Conservation (phyloP, 2,888 invertebrate genomes). For the Zhuqinia jingwanae region DNA sequence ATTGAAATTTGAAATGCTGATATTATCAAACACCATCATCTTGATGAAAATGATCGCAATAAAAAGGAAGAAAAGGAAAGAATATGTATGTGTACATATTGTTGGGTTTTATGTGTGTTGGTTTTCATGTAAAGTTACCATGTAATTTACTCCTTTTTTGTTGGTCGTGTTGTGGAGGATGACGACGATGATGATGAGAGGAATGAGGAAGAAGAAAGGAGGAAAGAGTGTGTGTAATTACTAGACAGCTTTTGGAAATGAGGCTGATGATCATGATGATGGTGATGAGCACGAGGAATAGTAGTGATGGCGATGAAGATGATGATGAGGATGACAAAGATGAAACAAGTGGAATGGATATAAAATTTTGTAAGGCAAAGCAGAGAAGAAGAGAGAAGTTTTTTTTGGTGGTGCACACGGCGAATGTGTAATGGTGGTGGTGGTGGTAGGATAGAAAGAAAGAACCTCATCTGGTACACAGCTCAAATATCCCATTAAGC, state of each 20-base stretch:
- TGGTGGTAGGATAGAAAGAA: neutral
- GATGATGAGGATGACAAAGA: conserved; percentile 26
- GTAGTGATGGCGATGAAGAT: neutral
- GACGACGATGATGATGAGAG: neutral
- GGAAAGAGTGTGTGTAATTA: conserved; percentile 58
- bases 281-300: conserved; percentile 44
- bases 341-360: conserved; percentile 56
- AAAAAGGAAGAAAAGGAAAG: conserved; percentile 53
- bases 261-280: conserved; percentile 15
- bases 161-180: neutral
- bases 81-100: conserved; percentile 30
- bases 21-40: neutral
- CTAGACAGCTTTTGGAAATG: conserved; percentile 23
- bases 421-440: no score
- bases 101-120: no score
- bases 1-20: neutral
- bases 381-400: neutral
- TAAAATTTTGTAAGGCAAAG: conserved; percentile 45
- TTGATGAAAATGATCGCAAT: conserved; percentile 23
- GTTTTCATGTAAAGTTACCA: conserved; percentile 34
- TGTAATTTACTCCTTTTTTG: conserved; percentile 54
- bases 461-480: conserved; percentile 77
- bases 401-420: neutral
- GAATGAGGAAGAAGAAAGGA: conserved; percentile 59
- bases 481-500: conserved; percentile 80